Base-by-base conservation (phyloP, 2,113 vertebrate genomes). In the Axis porcinus region DNA sequence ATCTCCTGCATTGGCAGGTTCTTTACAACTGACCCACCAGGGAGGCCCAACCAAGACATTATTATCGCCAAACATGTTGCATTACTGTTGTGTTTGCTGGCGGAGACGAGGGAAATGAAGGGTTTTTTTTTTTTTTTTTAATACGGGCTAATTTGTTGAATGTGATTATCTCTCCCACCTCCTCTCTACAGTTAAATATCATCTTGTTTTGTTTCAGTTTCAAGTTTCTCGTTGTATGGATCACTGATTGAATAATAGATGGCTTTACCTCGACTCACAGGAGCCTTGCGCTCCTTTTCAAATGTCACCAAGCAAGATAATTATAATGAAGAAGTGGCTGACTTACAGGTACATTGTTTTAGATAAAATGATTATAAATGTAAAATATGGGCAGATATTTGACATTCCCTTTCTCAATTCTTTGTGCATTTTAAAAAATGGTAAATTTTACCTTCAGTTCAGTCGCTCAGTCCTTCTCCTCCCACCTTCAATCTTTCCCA, bases 221-320 rank as follows among this genome's bases (percentile, higher is more conserved):
- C 98, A 98, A 98, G 96, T 98, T 86, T 98, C 96, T 98, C 79
- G 70, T 98, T 98, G 95, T 97, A 97, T 98, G 99, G 98, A 98
- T 98, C 98, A 99, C 94, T 98, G 98, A 98, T 88, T 98, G 94
- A 93, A 93, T 98, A 98, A 98, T 98, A 98, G 62, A 99, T 99
- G 99, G 99, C 99, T 99, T 99, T 99, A 98, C 99, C 99, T 93
- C 99, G 99, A 79, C 99, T 99, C 98, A 99, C 99, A 28, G 99
- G 99, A 93, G 99, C 99, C 19, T 98, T 99, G 96, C 99, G 99
- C 98, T 99, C 99, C 95, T 99, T 99, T 99, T 99, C 99, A 98
- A 99, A 99, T 97, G 99, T 99, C 99, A 99, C 99, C 99, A 99
- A 99, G 98, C 99, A 99, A 98, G 99, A 99, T 88, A 99, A 99